Evolutionary conservation across 2,888 invertebrate species (phyloP).

Genomic region (Philhelius pedissequus): DNA sequence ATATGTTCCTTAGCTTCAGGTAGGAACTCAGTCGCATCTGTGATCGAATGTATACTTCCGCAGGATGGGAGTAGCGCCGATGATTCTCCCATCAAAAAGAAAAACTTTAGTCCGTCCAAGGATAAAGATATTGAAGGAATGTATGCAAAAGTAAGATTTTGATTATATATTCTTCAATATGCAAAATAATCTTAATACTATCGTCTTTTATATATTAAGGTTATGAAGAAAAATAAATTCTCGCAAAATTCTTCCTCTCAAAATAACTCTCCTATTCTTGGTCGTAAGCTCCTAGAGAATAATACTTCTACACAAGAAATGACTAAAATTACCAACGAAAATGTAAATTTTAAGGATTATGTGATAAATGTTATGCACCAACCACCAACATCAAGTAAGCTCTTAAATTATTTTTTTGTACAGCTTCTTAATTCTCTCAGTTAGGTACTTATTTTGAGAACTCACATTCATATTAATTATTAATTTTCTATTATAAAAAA

Average conservation of each 20-base stretch:
- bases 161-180: no score
- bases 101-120: conserved; percentile 82
- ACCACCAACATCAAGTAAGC: conserved; percentile 75
- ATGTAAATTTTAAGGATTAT: conserved; percentile 63
- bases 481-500: conserved; percentile 69
- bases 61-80: conserved; percentile 70
- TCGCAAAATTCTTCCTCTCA: conserved; percentile 76
- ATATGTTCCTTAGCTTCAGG: conserved; percentile 71
- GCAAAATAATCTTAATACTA: not conserved
- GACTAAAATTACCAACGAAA: conserved; percentile 45
- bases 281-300: conserved; percentile 73
- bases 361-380: conserved; percentile 68
- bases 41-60: conserved; percentile 74
- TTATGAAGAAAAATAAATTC: conserved; percentile 79
- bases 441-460: no score
- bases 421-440: no score
- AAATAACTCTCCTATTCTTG: conserved; percentile 75
- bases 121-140: conserved; percentile 88
- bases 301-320: conserved; percentile 62
- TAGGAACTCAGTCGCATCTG: conserved; percentile 78
- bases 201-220: conserved; percentile 71
- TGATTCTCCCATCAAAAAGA: conserved; percentile 75
- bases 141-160: conserved; percentile 92
- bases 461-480: no score
- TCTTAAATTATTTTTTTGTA: conserved; percentile 78